Conservation (phyloP, 2,113 vertebrate genomes). For the Cryptomyrus ogoouensis region DNA sequence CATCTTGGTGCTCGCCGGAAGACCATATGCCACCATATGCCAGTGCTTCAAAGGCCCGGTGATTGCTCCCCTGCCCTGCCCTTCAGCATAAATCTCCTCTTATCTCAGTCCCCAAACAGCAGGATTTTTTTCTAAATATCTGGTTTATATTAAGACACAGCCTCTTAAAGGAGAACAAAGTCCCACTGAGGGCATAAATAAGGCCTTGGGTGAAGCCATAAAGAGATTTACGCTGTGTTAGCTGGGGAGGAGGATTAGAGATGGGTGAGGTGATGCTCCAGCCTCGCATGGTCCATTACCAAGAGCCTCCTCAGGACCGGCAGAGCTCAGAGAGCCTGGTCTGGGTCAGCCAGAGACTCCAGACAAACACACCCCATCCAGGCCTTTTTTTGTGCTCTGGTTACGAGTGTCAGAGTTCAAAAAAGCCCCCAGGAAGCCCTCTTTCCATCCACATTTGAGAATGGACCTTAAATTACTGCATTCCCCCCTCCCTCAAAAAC, state of each 20-base stretch:
- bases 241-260: constrained; percentile 13
- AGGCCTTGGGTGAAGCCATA: constrained; percentile 16
- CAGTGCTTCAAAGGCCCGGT: constrained; percentile 28
- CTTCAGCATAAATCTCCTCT: constrained; percentile 35
- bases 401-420: not conserved
- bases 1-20: not conserved
- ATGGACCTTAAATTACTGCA: not conserved
- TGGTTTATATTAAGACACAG: constrained; percentile 32
- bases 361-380: not conserved
- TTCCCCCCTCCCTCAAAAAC: not conserved
- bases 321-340: constrained; percentile 10
- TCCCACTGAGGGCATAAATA: constrained; percentile 31
- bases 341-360: not conserved
- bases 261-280: not conserved
- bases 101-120: constrained; percentile 33
- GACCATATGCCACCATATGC: constrained; percentile 5
- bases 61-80: constrained; percentile 18
- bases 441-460: not conserved
- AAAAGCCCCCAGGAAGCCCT: not conserved
- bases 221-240: constrained; percentile 27
- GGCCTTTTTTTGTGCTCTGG: not conserved
- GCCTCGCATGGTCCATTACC: not conserved
- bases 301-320: constrained; percentile 6
- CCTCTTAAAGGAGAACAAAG: constrained; percentile 36
- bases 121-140: constrained; percentile 36